Evolutionary conservation across 2,113 vertebrate species (phyloP), one percentile per base, ranked within the genome.

Genomic region (Bufo bufo): DNA sequence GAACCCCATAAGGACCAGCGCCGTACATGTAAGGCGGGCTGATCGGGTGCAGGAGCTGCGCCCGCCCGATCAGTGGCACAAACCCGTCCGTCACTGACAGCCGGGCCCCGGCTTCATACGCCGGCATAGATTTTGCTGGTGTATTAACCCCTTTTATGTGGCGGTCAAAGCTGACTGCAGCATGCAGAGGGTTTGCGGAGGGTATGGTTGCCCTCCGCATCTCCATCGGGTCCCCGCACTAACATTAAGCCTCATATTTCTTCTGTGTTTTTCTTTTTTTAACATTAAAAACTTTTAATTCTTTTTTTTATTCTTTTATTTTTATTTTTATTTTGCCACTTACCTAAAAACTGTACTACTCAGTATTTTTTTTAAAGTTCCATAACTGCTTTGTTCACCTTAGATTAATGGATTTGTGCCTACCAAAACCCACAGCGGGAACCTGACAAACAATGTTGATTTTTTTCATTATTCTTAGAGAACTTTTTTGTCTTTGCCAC

Each of bases 371-470:
- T 56, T 77, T 47, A 85, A 77, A 63, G 52, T 77, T 77, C 11
- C 50, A 0, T 59, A 61, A 59, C 54, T 77, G 84, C 20, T 77
- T 77, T 77, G 54, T 85, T 85, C 72, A 23, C 33, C 23, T 77
- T 77, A 59, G 33, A 61, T 61, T 47, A 85, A 77, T 75, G 72
- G 63, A 59, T 77, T 45, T 58, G 50, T 63, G 84, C 72, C 72
- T n/a, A 85, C 63, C 72, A 85, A 23, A 85, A 50, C 19, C 43
- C 45, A n/a, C 72, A 47, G 10, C 19, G 23, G 69, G 72, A 56
- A 61, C 43, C 43, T 77, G 56, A 33, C 52, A 85, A 77, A 63
- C 56, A 61, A 77, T 85, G 56, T 85, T 85, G 16, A 85, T 85
- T 85, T 61, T 77, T 47, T 75, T 50, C 10, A 82, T 49, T 66